Base-by-base conservation (phyloP, 2,888 invertebrate species). In the Chrysolina haemoptera region DNA sequence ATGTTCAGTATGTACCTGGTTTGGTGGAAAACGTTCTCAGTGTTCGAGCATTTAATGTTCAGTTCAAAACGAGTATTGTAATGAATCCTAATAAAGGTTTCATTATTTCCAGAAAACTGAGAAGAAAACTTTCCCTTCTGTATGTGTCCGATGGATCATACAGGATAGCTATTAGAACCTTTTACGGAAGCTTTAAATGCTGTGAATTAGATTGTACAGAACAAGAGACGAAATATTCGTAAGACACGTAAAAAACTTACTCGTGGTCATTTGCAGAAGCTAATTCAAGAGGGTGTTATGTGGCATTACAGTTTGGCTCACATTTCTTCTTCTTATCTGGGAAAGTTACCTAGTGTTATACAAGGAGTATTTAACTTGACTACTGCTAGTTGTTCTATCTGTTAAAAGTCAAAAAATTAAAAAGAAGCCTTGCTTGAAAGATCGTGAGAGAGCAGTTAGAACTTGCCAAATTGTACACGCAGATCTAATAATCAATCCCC, bases 11-110 rank as follows among this genome's bases (percentile, higher is more conserved):
- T 6, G 35, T 62, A 8, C n/a, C 35, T 8, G 62, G 27, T 62
- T 35, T 62, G 35, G 35, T 27, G 11, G 27, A 62, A 27, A 62
- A 62, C 10, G 62, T 62, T 62, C 27, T 35, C 12, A 62, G 27
- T 62, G 27, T 62, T 62, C 27, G 14, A 62, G 62, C 62, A 8
- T 27, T 62, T 27, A 35, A 62, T 62, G 62, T 62, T 62, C 62
- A 62, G 35, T 27, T 27, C 22, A 62, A 27, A 62, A 62, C 62
- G 11, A 62, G 27, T 62, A 62, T 22, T 62, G 27, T 62, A 62
- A 27, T 62, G 35, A 16, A 22, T 27, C 27, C 62, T 62, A 22
- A 0, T 62, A 62, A 62, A 8, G 27, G 62, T 27, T 62, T 9
- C 53, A 53, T 53, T 12, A 53, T 53, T 53, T 53, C 53, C 12